These are phyloP conservation scores for Rhabditoides inermis DNA, from an alignment of 2,888 invertebrate species.

Conservation along the genomic window DNA sequence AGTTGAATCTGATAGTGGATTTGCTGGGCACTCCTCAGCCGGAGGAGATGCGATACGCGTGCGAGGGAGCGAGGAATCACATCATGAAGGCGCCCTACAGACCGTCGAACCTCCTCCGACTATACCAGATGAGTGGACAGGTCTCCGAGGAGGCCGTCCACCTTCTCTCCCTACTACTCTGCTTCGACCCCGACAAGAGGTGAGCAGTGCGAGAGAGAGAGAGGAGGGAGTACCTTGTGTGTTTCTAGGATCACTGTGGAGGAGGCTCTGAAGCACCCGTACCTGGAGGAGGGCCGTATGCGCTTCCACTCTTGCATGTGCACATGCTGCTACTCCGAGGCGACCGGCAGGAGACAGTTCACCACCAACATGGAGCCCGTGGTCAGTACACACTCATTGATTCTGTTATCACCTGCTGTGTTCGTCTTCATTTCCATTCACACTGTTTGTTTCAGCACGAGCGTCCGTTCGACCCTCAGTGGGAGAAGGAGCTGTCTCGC, in stretches of 20 bases:
- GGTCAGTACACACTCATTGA: slow-evolving; percentile 21
- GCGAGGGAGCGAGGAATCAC: slow-evolving; percentile 85
- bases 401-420: neutral
- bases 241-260: slow-evolving; percentile 73
- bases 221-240: neutral
- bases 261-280: slow-evolving; percentile 90
- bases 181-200: slow-evolving; percentile 76
- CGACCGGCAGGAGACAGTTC: slow-evolving; percentile 28
- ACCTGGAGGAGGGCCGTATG: slow-evolving; percentile 90
- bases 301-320: slow-evolving; percentile 99
- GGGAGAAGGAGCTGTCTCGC: slow-evolving; percentile 82
- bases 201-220: neutral
- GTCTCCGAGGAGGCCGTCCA: slow-evolving; percentile 97
- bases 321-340: slow-evolving; percentile 69
- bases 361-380: slow-evolving; percentile 36
- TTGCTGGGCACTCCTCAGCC: slow-evolving; percentile 86
- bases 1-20: slow-evolving; percentile 94
- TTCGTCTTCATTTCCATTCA: neutral
- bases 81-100: slow-evolving; percentile 57
- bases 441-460: slow-evolving; percentile 59
- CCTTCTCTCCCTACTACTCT: slow-evolving; percentile 89
- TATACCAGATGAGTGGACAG: slow-evolving; percentile 82
- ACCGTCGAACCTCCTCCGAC: slow-evolving; percentile 39
- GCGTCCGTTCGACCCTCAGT: slow-evolving; percentile 84
- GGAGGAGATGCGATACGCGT: slow-evolving; percentile 93